Percentiles rank a stretch among this genome's conserved stretches.
Evolutionary conservation across 2,113 vertebrate genomes (phyloP).

Genomic region (Eretmochelys imbricata): DNA sequence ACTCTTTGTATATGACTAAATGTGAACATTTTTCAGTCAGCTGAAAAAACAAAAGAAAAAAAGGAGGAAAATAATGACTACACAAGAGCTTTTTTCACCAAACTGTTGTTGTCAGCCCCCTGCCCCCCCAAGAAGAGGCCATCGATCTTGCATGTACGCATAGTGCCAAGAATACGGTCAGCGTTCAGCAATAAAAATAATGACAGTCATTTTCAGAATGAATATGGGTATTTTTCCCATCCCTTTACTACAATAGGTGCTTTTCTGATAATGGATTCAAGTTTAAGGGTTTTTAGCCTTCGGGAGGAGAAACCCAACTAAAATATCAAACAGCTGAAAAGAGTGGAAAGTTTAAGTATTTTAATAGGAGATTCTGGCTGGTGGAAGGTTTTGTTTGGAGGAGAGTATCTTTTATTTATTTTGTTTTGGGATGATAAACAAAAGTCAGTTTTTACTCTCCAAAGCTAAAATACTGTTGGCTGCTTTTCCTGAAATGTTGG

Average conservation of each 20-base stretch:
- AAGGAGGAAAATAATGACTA: slow-evolving; percentile 35
- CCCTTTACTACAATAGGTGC: not conserved
- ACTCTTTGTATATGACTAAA: slow-evolving; percentile 26
- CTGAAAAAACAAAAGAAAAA: slow-evolving; percentile 13
- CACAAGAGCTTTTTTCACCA: not conserved
- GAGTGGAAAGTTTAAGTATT: not conserved
- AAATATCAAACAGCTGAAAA: not conserved
- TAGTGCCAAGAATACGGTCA: slow-evolving; percentile 17
- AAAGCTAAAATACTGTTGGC: not conserved
- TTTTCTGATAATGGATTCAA: slow-evolving; percentile 22
- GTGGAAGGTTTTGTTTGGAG: not conserved
- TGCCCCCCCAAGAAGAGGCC: not conserved
- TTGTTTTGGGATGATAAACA: not conserved
- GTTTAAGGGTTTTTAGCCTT: not conserved
- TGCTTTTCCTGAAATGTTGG: not conserved
- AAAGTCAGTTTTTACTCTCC: not conserved
- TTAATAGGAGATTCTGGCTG: not conserved
- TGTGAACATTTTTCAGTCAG: slow-evolving; percentile 27
- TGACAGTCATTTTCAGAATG: slow-evolving; percentile 35
- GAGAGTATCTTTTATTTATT: fast-evolving
- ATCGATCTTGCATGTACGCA: not conserved
- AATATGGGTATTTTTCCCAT: not conserved
- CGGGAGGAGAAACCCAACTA: not conserved
- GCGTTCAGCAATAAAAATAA: not conserved
- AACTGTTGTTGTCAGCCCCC: not conserved